Evolutionary conservation across 2,888 invertebrate genomes (phyloP).

Genomic region (Torymus aiolomorphi): DNA sequence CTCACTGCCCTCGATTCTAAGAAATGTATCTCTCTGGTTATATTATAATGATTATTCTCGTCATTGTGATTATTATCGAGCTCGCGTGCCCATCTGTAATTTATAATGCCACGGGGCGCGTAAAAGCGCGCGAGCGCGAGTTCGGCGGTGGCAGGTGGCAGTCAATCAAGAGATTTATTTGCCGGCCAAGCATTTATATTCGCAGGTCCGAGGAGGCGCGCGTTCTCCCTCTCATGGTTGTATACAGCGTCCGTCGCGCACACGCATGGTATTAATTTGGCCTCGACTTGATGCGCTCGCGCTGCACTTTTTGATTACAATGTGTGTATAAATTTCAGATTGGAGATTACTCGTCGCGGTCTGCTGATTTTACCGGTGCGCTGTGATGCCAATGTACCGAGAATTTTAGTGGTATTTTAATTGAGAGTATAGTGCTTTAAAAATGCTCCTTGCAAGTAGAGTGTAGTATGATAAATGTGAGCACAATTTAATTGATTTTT

Average conservation of each 20-base stretch:
- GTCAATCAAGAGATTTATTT: slow-evolving; percentile 70
- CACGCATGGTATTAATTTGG: slow-evolving; percentile 29
- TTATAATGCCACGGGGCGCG: slow-evolving; percentile 58
- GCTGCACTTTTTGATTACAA: slow-evolving; percentile 34
- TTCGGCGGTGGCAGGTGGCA: slow-evolving; percentile 67
- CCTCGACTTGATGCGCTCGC: slow-evolving; percentile 22
- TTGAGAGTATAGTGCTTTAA: too few relatives aligned
- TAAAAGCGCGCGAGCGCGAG: neutral
- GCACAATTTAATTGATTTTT: too few relatives aligned
- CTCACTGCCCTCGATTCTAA: too few relatives aligned
- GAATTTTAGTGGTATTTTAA: neutral
- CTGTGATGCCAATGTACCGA: neutral
- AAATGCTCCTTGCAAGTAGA: too few relatives aligned
- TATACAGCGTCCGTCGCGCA: neutral
- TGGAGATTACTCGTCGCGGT: slow-evolving; percentile 7
- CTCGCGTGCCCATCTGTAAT: slow-evolving; percentile 57
- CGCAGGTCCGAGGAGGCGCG: neutral
- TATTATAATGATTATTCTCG: slow-evolving; percentile 50
- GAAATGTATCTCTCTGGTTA: neutral
- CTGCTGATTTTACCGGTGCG: neutral
- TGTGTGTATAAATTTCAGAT: slow-evolving; percentile 38
- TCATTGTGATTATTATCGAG: slow-evolving; percentile 58
- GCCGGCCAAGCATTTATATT: slow-evolving; percentile 59
- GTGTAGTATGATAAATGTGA: too few relatives aligned
- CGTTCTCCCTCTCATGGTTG: too few relatives aligned